Percentiles rank a stretch among this genome's conserved stretches.
Conservation (phyloP, 2,113 vertebrate species). For the Scomber scombrus region DNA sequence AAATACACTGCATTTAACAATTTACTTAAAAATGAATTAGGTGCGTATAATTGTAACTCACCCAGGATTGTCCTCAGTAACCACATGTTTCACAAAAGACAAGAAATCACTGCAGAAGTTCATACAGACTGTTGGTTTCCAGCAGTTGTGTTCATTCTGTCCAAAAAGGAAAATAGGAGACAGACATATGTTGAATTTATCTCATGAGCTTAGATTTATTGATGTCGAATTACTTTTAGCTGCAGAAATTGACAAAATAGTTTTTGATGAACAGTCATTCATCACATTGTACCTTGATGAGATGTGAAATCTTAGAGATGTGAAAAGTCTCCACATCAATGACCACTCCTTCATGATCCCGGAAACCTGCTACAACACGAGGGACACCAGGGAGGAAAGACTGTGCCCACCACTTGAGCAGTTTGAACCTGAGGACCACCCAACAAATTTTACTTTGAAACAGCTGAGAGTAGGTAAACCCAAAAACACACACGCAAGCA, state of each 20-base stretch:
- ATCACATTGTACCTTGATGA: slow-evolving; percentile 84
- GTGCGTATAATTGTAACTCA: slow-evolving; percentile 64
- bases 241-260: no score
- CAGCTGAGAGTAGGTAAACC: background rate
- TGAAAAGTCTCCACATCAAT: slow-evolving; percentile 87
- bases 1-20: background rate
- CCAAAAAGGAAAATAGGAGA: slow-evolving; percentile 9
- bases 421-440: slow-evolving; percentile 86
- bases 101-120: slow-evolving; percentile 94
- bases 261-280: background rate
- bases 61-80: slow-evolving; percentile 88
- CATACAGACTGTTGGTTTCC: slow-evolving; percentile 94
- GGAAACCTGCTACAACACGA: slow-evolving; percentile 90
- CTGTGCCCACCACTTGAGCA: slow-evolving; percentile 96
- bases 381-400: slow-evolving; percentile 93
- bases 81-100: slow-evolving; percentile 86
- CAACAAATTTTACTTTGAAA: background rate
- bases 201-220: background rate
- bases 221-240: background rate
- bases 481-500: background rate
- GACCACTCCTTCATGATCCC: slow-evolving; percentile 87
- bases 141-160: slow-evolving; percentile 89
- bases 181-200: background rate
- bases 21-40: background rate
- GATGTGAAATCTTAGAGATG: slow-evolving; percentile 89